These are phyloP conservation scores for Odocoileus hemionus DNA, from an alignment of 2,113 vertebrate genomes.

Conservation along the genomic window DNA sequence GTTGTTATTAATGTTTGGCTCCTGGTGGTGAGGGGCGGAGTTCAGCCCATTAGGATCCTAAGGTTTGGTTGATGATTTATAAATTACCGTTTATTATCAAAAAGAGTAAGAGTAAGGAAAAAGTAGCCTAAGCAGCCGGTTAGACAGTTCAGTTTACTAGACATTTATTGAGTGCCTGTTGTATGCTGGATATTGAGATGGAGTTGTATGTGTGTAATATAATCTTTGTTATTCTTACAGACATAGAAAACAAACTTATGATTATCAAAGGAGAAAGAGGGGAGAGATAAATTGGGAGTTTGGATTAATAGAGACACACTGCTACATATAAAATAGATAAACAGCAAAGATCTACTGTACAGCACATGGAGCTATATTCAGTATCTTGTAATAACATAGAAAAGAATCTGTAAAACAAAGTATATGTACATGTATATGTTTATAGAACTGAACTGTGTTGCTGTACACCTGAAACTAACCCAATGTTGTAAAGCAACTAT, in stretches of 20 bases:
- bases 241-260: neutral
- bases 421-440: neutral
- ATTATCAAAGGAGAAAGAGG: neutral
- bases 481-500: neutral
- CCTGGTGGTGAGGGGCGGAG: neutral
- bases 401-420: neutral
- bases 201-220: neutral
- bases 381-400: neutral
- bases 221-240: neutral
- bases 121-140: neutral
- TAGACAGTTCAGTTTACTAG: neutral
- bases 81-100: neutral
- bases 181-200: neutral
- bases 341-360: neutral
- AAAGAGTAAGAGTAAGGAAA: neutral
- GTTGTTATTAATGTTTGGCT: neutral
- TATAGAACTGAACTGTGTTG: neutral
- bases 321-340: neutral
- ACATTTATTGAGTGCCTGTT: neutral
- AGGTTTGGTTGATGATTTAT: neutral
- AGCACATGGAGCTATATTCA: neutral
- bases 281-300: neutral
- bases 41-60: neutral
- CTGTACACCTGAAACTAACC: neutral
- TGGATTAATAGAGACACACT: neutral